Evolutionary conservation across 2,113 vertebrate species (phyloP).

Genomic region (human (Homo sapiens)): GRCh38 chr9:32046001-32046500

Average conservation of each 20-base stretch:
- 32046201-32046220: neutral
- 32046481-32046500: neutral
- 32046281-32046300: neutral
- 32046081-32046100: neutral
- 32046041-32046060: neutral
- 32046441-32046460: neutral
- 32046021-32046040: constrained; percentile 15
- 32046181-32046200: neutral
- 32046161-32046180: neutral
- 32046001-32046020: neutral
- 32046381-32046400: neutral
- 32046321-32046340: neutral
- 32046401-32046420: neutral
- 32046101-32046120: neutral
- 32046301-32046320: neutral
- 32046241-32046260: neutral
- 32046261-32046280: neutral
- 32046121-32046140: neutral
- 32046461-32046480: neutral
- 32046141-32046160: neutral
- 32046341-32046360: neutral
- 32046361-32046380: neutral
- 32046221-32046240: neutral
- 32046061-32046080: constrained; percentile 3
- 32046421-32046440: neutral